phyloP scores from a whole-genome alignment of 2,113 vertebrate genomes.

The human (Homo sapiens) region DNA sequence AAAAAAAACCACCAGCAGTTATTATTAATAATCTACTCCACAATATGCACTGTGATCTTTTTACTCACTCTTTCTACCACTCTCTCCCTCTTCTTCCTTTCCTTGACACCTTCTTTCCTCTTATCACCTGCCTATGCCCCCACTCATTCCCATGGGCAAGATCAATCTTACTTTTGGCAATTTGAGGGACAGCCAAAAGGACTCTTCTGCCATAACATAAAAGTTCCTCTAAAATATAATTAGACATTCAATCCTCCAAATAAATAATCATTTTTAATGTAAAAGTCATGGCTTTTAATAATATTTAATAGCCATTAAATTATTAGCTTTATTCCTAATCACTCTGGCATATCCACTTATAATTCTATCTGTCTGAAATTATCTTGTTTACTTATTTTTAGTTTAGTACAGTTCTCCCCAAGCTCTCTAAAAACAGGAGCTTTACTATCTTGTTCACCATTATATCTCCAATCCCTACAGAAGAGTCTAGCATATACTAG shows the following conservation, averaged over 20 bases:
- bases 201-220: neutral
- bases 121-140: neutral
- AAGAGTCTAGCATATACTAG: neutral
- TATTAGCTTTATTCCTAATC: conserved; percentile 9
- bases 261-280: neutral
- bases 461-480: neutral
- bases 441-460: neutral
- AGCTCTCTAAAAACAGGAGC: neutral
- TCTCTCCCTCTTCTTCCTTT: neutral
- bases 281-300: neutral
- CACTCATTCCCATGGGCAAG: neutral
- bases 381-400: neutral
- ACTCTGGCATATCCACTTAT: neutral
- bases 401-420: neutral
- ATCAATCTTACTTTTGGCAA: neutral
- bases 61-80: neutral
- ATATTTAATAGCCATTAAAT: neutral
- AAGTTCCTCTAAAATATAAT: conserved; percentile 26
- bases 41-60: neutral
- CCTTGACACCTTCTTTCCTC: neutral
- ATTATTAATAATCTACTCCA: neutral
- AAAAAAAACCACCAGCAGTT: neutral
- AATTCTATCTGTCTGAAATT: neutral
- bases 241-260: neutral
- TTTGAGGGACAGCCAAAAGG: neutral